Evolutionary conservation across 1,140 invertebrate genomes (phyloP).

Genomic region (Bombus huntii): DNA sequence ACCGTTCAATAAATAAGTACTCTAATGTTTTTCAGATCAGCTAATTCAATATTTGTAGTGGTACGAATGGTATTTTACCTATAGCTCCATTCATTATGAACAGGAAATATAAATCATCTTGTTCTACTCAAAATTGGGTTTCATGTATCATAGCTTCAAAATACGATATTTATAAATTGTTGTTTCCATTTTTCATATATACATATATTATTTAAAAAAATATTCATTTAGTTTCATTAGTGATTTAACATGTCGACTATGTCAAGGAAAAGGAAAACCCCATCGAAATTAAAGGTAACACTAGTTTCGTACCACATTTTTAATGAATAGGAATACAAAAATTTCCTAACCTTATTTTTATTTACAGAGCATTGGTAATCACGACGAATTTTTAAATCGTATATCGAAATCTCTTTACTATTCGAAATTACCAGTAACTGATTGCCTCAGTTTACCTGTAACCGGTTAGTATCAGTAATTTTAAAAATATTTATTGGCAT

Average conservation of each 20-base stretch:
- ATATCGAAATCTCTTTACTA: slow-evolving; percentile 94
- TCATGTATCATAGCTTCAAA: not conserved
- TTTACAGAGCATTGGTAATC: slow-evolving; percentile 86
- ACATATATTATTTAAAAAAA: not conserved
- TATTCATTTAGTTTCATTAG: not conserved
- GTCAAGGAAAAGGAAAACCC: slow-evolving; percentile 69
- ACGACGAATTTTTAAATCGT: slow-evolving; percentile 89
- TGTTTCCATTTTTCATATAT: not conserved
- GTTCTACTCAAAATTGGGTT: not conserved
- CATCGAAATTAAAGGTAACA: slow-evolving; percentile 72
- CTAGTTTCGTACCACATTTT: slow-evolving; percentile 18
- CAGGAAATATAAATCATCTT: slow-evolving; percentile 28
- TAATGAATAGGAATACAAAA: not conserved
- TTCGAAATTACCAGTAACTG: slow-evolving; percentile 87
- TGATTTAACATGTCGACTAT: slow-evolving; percentile 71
- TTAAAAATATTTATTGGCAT: not conserved
- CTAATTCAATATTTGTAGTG: slow-evolving; percentile 16
- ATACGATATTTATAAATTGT: not conserved
- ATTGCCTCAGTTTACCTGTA: slow-evolving; percentile 89
- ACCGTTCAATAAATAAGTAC: not conserved
- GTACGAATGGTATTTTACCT: slow-evolving; percentile 12
- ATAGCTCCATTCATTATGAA: slow-evolving; percentile 19
- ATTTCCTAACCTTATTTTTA: slow-evolving; percentile 45
- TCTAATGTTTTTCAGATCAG: not conserved
- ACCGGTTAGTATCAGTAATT: slow-evolving; percentile 85